Percentiles rank a stretch among this genome's conserved stretches.
phyloP scores from a whole-genome alignment of 64 coral and sea anemone species.

The Orbicella faveolata region DNA sequence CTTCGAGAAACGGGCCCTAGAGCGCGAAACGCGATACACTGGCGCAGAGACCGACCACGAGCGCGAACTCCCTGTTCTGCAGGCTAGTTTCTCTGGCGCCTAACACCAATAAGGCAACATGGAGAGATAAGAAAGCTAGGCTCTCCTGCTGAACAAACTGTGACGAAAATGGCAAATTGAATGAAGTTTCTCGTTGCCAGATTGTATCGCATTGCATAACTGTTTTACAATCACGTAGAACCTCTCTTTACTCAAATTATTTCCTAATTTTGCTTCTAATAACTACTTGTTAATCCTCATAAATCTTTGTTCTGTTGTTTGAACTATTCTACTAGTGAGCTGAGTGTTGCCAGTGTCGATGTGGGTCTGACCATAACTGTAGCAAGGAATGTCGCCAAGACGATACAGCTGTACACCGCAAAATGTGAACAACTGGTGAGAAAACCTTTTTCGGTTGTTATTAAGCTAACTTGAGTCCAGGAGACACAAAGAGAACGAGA shows the following conservation, averaged over 20 bases:
- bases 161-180: background rate
- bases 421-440: conserved; percentile 97
- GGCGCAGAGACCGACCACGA: too few relatives aligned
- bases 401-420: conserved; percentile 83
- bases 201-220: too few relatives aligned
- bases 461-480: background rate
- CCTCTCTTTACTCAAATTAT: too few relatives aligned
- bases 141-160: background rate
- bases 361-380: conserved; percentile 83
- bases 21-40: too few relatives aligned
- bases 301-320: background rate
- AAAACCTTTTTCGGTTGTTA: background rate
- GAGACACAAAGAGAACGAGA: too few relatives aligned
- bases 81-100: too few relatives aligned
- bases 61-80: too few relatives aligned
- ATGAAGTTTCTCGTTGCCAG: too few relatives aligned
- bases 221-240: too few relatives aligned
- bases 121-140: background rate
- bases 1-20: too few relatives aligned
- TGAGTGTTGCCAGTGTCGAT: conserved; percentile 97
- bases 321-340: conserved; percentile 61
- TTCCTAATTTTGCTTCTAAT: too few relatives aligned
- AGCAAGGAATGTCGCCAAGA: conserved; percentile 90
- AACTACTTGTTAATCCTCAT: too few relatives aligned
- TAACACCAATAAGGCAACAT: background rate